These are phyloP conservation scores for Drosophila grimshawi DNA, from an alignment of 1,140 invertebrate genomes.

Conservation along the genomic window DNA sequence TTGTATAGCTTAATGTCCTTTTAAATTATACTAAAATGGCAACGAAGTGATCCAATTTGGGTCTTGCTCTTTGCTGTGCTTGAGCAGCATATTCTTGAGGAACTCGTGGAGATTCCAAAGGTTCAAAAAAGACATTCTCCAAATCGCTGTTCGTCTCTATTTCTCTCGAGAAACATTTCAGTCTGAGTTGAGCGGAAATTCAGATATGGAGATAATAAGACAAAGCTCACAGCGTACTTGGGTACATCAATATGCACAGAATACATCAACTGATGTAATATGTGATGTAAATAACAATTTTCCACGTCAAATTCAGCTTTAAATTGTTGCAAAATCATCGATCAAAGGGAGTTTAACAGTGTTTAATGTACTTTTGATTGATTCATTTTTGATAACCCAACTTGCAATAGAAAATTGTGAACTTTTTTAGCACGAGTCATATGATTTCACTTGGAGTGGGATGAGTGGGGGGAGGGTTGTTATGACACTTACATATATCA, in stretches of 20 bases:
- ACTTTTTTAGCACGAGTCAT: slow-evolving; percentile 2
- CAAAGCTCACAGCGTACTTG: too few species aligned
- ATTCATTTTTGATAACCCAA: slow-evolving; percentile 37
- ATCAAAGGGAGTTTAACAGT: slow-evolving; percentile 23
- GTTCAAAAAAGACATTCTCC: too few species aligned
- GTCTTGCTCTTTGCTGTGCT: too few species aligned
- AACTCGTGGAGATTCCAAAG: too few species aligned
- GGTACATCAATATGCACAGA: neutral
- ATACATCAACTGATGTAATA: neutral
- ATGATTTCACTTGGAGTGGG: slow-evolving; percentile 4
- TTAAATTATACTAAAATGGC: too few species aligned
- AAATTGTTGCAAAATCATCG: slow-evolving; percentile 11
- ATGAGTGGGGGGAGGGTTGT: neutral
- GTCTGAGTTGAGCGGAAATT: too few species aligned
- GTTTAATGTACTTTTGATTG: slow-evolving; percentile 24
- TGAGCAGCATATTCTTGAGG: too few species aligned
- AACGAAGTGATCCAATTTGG: too few species aligned
- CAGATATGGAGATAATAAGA: too few species aligned
- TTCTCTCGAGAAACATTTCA: too few species aligned
- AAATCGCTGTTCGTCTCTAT: too few species aligned
- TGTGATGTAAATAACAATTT: neutral
- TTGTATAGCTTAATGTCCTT: too few species aligned
- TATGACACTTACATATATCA: slow-evolving; percentile 51
- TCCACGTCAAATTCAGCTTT: neutral
- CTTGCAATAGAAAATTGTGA: neutral